Conservation (phyloP, 2,888 invertebrate species). For the Phlogophora meticulosa region DNA sequence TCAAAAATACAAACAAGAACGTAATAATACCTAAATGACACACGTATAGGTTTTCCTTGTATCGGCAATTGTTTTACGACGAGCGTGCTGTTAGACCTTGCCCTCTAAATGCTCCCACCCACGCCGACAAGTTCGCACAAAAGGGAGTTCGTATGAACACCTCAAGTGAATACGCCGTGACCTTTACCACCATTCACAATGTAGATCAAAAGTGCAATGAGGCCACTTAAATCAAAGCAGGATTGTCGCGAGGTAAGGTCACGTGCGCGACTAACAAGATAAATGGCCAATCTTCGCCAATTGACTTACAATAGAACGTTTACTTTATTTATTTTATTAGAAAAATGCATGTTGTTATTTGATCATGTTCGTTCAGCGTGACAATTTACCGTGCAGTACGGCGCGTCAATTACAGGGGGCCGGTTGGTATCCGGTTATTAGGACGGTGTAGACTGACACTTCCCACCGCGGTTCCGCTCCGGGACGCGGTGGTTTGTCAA, state of each 20-base stretch:
- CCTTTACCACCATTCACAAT: constrained; percentile 24
- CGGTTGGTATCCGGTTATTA: constrained; percentile 32
- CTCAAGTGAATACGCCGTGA: not conserved
- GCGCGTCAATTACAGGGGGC: constrained; percentile 37
- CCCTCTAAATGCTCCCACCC: not conserved
- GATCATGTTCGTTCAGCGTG: not conserved
- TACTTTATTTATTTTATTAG: constrained; percentile 35
- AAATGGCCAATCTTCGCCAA: constrained; percentile 42
- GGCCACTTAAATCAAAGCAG: constrained; percentile 34
- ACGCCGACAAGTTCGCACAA: constrained; percentile 7
- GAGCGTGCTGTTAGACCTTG: not conserved
- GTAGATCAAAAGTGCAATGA: constrained; percentile 29
- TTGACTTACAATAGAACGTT: constrained; percentile 35
- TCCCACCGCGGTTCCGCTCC: constrained; percentile 21
- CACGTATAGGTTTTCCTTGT: not conserved
- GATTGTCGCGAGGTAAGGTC: constrained; percentile 21
- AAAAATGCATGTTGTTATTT: constrained; percentile 37
- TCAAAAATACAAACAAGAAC: not conserved
- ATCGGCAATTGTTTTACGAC: not conserved
- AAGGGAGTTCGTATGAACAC: not conserved
- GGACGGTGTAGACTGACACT: constrained; percentile 12
- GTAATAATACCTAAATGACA: not conserved
- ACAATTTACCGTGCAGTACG: constrained; percentile 24
- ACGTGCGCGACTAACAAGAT: not conserved
- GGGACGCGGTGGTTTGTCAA: constrained; percentile 10